A percentile compares a stretch with the other conserved stretches of the same genome.
Evolutionary conservation across 2,888 invertebrate species (phyloP).

Genomic region (Plutella xylostella): DNA sequence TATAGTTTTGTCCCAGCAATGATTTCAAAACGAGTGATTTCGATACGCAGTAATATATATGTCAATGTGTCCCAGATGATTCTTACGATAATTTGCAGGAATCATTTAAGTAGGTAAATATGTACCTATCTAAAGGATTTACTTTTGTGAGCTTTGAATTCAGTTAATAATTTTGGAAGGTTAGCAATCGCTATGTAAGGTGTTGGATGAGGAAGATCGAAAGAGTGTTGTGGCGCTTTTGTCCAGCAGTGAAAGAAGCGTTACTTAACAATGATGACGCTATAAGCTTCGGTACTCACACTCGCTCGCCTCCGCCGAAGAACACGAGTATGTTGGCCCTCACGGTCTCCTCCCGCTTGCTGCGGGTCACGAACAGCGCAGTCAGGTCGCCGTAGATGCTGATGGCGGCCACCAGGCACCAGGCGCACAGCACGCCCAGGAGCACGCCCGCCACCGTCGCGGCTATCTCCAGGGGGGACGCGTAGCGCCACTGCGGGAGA

Average conservation of each 20-base stretch:
- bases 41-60: no score
- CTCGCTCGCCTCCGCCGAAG: slow-evolving; percentile 61
- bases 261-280: background rate
- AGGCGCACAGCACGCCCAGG: slow-evolving; percentile 33
- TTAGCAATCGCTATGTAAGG: background rate
- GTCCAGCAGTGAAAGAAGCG: background rate
- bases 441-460: slow-evolving; percentile 31
- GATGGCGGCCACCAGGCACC: slow-evolving; percentile 64
- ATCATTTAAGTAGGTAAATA: background rate
- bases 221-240: no score
- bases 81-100: no score
- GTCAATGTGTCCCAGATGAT: no score
- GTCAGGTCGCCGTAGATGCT: slow-evolving; percentile 73
- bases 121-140: background rate
- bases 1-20: no score
- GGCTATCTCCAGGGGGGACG: slow-evolving; percentile 32
- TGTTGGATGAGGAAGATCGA: no score
- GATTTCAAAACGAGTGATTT: no score
- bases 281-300: slow-evolving; percentile 44
- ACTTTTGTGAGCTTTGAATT: background rate
- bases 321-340: slow-evolving; percentile 46
- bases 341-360: slow-evolving; percentile 40
- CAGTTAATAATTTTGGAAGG: background rate
- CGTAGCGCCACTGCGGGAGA: slow-evolving; percentile 51
- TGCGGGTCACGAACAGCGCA: slow-evolving; percentile 67